Evolutionary conservation across 1,140 invertebrate species (phyloP).

Genomic region (Drosophila oshimai): DNA sequence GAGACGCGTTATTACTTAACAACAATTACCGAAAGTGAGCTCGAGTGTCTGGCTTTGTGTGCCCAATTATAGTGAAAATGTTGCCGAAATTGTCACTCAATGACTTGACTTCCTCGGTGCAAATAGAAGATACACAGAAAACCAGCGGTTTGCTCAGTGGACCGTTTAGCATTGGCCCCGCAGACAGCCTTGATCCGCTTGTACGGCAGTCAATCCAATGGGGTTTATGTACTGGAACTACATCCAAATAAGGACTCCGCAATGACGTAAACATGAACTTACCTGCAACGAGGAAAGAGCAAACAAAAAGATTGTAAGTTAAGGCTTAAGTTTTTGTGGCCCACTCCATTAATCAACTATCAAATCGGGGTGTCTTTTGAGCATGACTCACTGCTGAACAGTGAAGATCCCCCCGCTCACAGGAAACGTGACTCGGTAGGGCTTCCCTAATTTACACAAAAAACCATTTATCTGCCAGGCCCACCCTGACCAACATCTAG

Average conservation of each 20-base stretch:
- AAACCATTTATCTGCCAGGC: slow-evolving; percentile 31
- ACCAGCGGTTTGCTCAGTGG: slow-evolving; percentile 13
- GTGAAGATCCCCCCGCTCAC: slow-evolving; percentile 9
- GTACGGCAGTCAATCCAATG: slow-evolving; percentile 2
- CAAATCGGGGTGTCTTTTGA: slow-evolving; percentile 9
- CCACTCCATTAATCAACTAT: slow-evolving; percentile 25
- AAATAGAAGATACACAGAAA: slow-evolving; percentile 11
- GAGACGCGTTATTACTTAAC: slow-evolving; percentile 36
- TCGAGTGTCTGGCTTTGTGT: slow-evolving; percentile 18
- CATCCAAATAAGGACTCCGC: slow-evolving; percentile 22
- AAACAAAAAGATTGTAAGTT: slow-evolving; percentile 8
- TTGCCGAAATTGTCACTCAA: slow-evolving; percentile 45
- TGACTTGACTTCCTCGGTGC: slow-evolving; percentile 20
- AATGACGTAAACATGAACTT: slow-evolving; percentile 30
- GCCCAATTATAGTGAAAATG: slow-evolving; percentile 42
- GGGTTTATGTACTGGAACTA: slow-evolving; percentile 38
- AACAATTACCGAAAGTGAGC: slow-evolving; percentile 50
- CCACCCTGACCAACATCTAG: slow-evolving; percentile 38
- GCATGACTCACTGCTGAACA: slow-evolving; percentile 30
- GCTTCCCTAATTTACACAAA: slow-evolving; percentile 55
- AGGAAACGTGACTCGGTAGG: slow-evolving; percentile 44
- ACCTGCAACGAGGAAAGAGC: slow-evolving; percentile 33
- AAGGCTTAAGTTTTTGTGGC: background rate
- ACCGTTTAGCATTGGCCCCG: slow-evolving; percentile 37
- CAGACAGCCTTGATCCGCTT: slow-evolving; percentile 30